Evolutionary conservation across 2,797 vertebrate species (phyloP), one percentile per base, ranked within the genome.

Genomic region (Psittacula derbiana): DNA sequence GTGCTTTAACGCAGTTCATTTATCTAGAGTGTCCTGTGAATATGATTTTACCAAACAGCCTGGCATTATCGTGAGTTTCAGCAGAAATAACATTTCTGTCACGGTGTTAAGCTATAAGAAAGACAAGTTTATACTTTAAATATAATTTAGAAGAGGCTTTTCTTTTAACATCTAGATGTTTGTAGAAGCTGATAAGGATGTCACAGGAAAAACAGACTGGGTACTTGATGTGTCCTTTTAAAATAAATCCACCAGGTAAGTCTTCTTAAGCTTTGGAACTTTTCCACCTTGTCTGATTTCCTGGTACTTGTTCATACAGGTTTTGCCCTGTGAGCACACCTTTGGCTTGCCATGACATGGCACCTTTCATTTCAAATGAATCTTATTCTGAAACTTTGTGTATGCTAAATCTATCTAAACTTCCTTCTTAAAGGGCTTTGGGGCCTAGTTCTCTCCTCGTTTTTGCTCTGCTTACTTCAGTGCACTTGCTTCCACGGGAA

Each of bases 241-340:
- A 93, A 95, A 92, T n/a, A 79, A 92, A 84, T 73, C 47, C 5
- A 79, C 23, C 49, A 76, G n/a, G 62, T 76, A 91, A 79, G 40
- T 55, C 85, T 96, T 80, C 52, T 72, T 66, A 60, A 91, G 40
- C 36, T 93, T 76, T 94, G 87, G 92, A 88, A 79, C 36, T 70
- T 66, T 81, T 84, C 87, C 76, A 90, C 13, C 12, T 79, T 5
- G 2, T 94, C 70, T 81, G 60, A 86, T 79, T 94, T 95, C 92
- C 95, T 88, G 76, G 82, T 95, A 81, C 91, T 95, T 96, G 95
- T 88, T 94, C 31, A 19, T 67, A 88, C 95, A 96, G 41, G 93
- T 95, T 85, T 79, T 91, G 66, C 82, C 27, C 69, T 76, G 50
- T 79, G n/a, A 95, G 82, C 40, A 75, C 7, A 19, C 75, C 65